phyloP scores from a whole-genome alignment of 2,888 invertebrate species.

The Diloba caeruleocephala region DNA sequence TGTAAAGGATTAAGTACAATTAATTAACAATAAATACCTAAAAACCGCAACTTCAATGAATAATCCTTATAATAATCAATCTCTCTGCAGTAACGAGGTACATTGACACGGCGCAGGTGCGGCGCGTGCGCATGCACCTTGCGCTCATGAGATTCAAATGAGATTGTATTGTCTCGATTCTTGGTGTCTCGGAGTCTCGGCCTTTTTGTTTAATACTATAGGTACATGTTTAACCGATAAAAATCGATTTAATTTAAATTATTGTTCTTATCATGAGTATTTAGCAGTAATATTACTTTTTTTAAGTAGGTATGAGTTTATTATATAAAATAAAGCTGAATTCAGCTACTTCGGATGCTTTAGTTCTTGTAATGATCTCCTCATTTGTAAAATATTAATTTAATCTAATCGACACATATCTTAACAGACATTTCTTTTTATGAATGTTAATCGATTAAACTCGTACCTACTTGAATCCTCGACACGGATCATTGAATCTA shows the following conservation, averaged over 20 bases:
- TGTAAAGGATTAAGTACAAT: too few relatives aligned
- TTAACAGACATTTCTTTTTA: neutral
- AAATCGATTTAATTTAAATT: slow-evolving; percentile 23
- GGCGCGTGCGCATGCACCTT: slow-evolving; percentile 52
- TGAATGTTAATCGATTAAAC: slow-evolving; percentile 7
- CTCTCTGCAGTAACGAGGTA: slow-evolving; percentile 47
- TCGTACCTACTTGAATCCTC: neutral
- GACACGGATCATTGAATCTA: slow-evolving; percentile 22
- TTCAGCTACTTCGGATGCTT: too few relatives aligned
- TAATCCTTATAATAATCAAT: slow-evolving; percentile 47
- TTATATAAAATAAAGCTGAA: too few relatives aligned
- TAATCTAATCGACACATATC: too few relatives aligned
- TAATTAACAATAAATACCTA: slow-evolving; percentile 15
- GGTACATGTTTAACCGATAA: slow-evolving; percentile 27
- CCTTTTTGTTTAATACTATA: slow-evolving; percentile 36
- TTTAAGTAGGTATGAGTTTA: neutral
- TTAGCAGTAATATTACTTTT: neutral
- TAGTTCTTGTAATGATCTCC: too few relatives aligned
- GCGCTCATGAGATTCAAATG: slow-evolving; percentile 57
- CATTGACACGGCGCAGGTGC: slow-evolving; percentile 70
- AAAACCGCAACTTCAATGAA: slow-evolving; percentile 34
- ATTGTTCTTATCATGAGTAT: slow-evolving; percentile 5
- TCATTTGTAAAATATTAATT: too few relatives aligned
- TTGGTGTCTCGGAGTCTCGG: slow-evolving; percentile 33
- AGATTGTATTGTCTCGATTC: slow-evolving; percentile 50